Conservation (phyloP, 2,888 invertebrate species). For the Flexamia atlantica region DNA sequence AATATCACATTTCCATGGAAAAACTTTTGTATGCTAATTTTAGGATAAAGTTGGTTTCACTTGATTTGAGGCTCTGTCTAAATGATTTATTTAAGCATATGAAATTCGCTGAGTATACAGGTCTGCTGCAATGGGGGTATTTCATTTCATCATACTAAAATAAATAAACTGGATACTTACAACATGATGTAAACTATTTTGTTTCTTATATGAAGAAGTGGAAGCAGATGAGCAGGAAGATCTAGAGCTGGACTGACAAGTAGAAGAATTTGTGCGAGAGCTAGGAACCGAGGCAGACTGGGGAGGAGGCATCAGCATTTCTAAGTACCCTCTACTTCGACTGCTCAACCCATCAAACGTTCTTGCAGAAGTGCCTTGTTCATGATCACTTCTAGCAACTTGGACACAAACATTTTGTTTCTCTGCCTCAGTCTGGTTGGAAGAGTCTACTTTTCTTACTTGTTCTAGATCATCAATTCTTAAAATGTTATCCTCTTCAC, state of each 20-base stretch:
- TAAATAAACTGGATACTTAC: neutral
- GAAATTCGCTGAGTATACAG: no score
- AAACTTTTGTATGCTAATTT: no score
- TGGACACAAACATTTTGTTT: slow-evolving; percentile 34
- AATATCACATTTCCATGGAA: no score
- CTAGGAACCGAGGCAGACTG: neutral
- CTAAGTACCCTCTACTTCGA: neutral
- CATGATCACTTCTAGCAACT: neutral
- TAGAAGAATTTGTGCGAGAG: neutral
- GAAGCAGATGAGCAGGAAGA: slow-evolving; percentile 41
- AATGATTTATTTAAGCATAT: no score
- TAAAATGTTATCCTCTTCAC: neutral
- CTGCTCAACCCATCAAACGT: neutral
- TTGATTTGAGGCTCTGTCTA: no score
- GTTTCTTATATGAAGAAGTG: slow-evolving; percentile 21
- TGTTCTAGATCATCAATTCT: slow-evolving; percentile 1
- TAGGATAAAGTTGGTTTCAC: no score
- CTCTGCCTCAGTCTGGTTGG: slow-evolving; percentile 44
- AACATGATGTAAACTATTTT: neutral
- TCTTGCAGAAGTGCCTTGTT: neutral
- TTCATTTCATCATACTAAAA: no score
- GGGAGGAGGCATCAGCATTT: slow-evolving; percentile 23
- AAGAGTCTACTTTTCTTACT: slow-evolving; percentile 23
- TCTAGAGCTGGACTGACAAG: slow-evolving; percentile 14
- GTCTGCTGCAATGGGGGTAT: no score